A percentile compares a stretch with the other conserved stretches of the same genome.
Conservation (phyloP, 2,888 invertebrate genomes). For the Epistrophe grossulariae region DNA sequence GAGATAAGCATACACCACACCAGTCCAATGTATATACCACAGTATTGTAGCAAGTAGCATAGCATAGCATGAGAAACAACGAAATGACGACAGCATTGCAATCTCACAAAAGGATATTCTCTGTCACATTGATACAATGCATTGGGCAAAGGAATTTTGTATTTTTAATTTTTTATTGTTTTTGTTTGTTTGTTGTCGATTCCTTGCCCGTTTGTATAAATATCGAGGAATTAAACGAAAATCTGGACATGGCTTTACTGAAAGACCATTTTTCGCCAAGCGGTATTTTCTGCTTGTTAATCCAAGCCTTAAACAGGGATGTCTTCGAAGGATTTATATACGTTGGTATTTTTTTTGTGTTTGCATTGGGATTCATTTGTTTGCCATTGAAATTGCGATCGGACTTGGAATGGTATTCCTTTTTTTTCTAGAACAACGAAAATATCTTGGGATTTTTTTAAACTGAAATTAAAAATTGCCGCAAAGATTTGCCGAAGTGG, state of each 20-base stretch:
- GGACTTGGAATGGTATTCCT: conserved; percentile 29
- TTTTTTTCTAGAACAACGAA: neutral
- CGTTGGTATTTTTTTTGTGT: conserved; percentile 49
- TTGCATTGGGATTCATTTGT: conserved; percentile 50
- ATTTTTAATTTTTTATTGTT: conserved; percentile 21
- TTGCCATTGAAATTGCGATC: conserved; percentile 53
- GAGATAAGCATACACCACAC: conserved; percentile 62
- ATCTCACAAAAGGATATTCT: conserved; percentile 72
- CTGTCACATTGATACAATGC: conserved; percentile 68
- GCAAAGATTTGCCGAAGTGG: neutral
- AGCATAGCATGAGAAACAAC: neutral
- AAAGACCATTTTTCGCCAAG: conserved; percentile 28
- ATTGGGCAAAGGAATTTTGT: conserved; percentile 55
- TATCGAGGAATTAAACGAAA: conserved; percentile 69
- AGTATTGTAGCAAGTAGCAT: conserved; percentile 5
- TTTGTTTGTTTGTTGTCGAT: neutral
- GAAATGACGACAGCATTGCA: conserved; percentile 32
- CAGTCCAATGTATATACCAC: neutral
- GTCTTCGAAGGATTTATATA: conserved; percentile 72
- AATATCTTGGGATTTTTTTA: neutral
- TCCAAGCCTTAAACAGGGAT: conserved; percentile 68
- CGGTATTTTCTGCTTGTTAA: conserved; percentile 64
- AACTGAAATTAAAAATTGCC: neutral
- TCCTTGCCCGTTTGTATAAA: conserved; percentile 57
- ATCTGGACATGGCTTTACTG: conserved; percentile 48